phyloP scores from a whole-genome alignment of 2,113 vertebrate genomes.

The Crotalus helleri region DNA sequence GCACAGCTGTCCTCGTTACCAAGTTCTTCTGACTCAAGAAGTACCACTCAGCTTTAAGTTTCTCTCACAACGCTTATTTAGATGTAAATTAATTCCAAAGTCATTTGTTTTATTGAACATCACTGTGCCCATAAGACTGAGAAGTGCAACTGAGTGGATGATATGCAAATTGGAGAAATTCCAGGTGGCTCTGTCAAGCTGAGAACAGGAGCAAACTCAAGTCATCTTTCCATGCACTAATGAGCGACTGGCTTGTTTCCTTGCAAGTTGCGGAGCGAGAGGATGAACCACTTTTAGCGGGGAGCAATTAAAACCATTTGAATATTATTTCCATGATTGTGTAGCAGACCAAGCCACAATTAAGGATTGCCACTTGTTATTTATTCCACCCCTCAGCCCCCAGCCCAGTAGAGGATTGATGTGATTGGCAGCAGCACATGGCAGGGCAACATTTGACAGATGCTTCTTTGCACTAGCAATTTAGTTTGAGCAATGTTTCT shows the following conservation, averaged over 20 bases:
- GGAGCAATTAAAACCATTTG: not conserved
- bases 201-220: not conserved
- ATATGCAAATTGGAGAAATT: constrained; percentile 13
- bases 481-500: not conserved
- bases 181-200: constrained; percentile 5
- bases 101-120: constrained; percentile 22
- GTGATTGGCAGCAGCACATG: not conserved
- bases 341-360: not conserved
- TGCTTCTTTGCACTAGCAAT: not conserved
- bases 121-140: not conserved
- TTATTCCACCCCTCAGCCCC: too few species aligned
- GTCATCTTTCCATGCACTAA: not conserved
- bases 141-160: constrained; percentile 13
- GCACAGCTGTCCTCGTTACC: not conserved
- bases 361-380: not conserved
- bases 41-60: constrained; percentile 6
- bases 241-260: not conserved
- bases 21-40: not conserved
- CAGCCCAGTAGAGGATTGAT: not conserved
- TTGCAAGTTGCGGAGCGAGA: not conserved
- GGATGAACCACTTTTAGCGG: not conserved
- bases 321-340: not conserved
- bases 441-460: not conserved
- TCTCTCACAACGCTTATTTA: constrained; percentile 24
- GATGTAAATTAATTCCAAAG: constrained; percentile 25